Conservation (phyloP, 2,888 invertebrate species). For the Nephrotoma flavescens region DNA sequence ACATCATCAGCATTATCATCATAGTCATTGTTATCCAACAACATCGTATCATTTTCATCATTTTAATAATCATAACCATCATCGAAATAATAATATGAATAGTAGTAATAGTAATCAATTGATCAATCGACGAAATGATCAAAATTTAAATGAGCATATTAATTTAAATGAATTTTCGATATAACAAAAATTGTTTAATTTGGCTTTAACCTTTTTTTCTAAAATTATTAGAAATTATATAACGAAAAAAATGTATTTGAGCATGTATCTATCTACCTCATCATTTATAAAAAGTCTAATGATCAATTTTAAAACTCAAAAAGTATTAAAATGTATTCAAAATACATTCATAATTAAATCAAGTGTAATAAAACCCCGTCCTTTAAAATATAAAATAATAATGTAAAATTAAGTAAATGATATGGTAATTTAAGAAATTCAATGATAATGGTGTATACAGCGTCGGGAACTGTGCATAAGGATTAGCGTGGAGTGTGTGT, state of each 20-base stretch:
- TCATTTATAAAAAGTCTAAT: not conserved
- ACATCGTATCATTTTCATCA: constrained; percentile 1
- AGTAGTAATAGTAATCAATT: not conserved
- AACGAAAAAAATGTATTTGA: not conserved
- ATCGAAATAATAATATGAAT: not conserved
- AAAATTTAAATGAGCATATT: not conserved
- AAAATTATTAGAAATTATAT: too few relatives aligned
- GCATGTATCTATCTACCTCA: not conserved
- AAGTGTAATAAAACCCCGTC: not conserved
- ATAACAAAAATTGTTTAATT: not conserved
- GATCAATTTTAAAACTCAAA: not conserved
- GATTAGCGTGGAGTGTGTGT: not conserved
- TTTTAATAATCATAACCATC: constrained; percentile 12
- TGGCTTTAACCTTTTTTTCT: too few relatives aligned
- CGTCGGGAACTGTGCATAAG: not conserved
- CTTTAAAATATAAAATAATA: not conserved
- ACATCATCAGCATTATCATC: constrained; percentile 13
- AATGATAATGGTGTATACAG: not conserved
- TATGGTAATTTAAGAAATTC: not conserved
- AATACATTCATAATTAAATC: not conserved
- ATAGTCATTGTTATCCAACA: constrained; percentile 17
- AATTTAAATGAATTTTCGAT: constrained; percentile 1
- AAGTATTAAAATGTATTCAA: not conserved
- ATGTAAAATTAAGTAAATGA: not conserved
- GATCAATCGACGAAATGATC: not conserved